Conservation (phyloP, 2,888 invertebrate species). For the Xestia xanthographa region DNA sequence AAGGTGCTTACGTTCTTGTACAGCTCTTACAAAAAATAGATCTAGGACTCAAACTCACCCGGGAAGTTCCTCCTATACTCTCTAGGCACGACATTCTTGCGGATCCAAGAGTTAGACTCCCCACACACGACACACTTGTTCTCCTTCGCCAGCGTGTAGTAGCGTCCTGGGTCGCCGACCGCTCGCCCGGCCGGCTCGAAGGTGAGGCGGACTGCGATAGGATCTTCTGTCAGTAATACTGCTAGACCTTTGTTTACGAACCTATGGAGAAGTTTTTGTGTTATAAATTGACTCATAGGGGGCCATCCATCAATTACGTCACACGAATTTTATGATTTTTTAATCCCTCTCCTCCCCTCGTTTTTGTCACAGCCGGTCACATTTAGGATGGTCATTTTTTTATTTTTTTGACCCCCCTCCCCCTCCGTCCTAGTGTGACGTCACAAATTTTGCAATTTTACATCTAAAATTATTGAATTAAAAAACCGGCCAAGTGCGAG, state of each 20-base stretch:
- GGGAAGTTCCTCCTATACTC: conserved; percentile 95
- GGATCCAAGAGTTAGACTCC: conserved; percentile 91
- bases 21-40: not conserved
- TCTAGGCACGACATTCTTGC: conserved; percentile 95
- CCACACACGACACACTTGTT: conserved; percentile 96
- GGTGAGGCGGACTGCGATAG: conserved; percentile 92
- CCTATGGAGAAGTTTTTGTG: conserved; percentile 74
- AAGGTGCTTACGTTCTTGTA: not conserved
- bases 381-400: too few species aligned
- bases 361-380: too few species aligned
- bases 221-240: conserved; percentile 82
- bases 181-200: conserved; percentile 95
- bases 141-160: conserved; percentile 93
- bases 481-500: too few species aligned
- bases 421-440: too few species aligned
- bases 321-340: too few species aligned
- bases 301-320: too few species aligned
- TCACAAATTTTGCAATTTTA: too few species aligned
- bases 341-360: too few species aligned
- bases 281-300: not conserved
- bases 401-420: too few species aligned
- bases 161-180: conserved; percentile 92
- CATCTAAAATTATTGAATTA: too few species aligned
- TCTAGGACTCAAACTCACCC: conserved; percentile 70
- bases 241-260: conserved; percentile 89